A percentile compares a stretch with the other conserved stretches of the same genome.
phyloP scores from a whole-genome alignment of 2,888 invertebrate species.

The Stenichneumon culpator region DNA sequence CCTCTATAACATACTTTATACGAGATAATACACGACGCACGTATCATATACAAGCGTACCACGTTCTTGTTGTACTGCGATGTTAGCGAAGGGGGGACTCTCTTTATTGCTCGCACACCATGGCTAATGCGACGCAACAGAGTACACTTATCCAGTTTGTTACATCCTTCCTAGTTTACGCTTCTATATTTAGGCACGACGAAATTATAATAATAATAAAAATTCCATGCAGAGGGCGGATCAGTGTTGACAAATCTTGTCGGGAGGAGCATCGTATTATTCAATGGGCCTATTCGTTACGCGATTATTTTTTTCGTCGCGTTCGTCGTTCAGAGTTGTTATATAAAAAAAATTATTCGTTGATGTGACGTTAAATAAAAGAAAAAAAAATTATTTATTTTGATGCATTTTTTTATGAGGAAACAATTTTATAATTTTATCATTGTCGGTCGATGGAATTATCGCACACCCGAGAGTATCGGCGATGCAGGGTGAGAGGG shows the following conservation, averaged over 20 bases:
- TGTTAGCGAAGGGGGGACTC: conserved; percentile 59
- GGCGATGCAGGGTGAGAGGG: not conserved
- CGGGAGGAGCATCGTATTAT: not conserved
- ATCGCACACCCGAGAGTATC: not conserved
- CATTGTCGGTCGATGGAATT: not conserved
- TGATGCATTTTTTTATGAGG: not conserved
- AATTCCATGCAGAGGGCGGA: not conserved
- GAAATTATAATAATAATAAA: conserved; percentile 12
- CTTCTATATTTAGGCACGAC: conserved; percentile 64
- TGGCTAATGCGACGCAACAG: conserved; percentile 64
- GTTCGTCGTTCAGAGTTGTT: not conserved
- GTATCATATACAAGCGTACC: not conserved
- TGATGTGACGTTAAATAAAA: not conserved
- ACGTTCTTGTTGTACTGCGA: conserved; percentile 45
- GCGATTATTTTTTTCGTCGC: not conserved
- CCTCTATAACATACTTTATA: conserved; percentile 4
- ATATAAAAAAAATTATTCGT: not conserved
- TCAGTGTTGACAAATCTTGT: not conserved
- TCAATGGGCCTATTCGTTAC: not conserved
- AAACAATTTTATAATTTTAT: not conserved
- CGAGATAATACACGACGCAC: not conserved
- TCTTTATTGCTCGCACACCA: conserved; percentile 66
- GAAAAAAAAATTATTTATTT: not conserved
- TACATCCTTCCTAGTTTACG: conserved; percentile 76
- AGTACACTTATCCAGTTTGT: conserved; percentile 78